A percentile compares a stretch with the other conserved stretches of the same genome.
These are phyloP conservation scores for Goniozus legneri DNA, from an alignment of 1,140 invertebrate genomes.

Conservation along the genomic window DNA sequence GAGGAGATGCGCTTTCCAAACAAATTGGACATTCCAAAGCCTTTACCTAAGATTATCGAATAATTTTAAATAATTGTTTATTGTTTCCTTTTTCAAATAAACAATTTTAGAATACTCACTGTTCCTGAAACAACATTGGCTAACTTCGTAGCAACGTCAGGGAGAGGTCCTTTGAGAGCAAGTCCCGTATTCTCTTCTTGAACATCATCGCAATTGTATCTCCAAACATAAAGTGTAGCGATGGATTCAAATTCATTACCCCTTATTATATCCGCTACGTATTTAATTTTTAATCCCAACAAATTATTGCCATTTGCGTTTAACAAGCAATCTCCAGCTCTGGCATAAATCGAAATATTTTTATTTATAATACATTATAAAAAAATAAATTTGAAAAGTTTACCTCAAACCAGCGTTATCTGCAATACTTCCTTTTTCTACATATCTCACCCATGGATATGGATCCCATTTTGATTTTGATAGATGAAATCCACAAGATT, in stretches of 20 bases:
- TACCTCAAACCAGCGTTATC: slow-evolving; percentile 42
- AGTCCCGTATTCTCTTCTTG: slow-evolving; percentile 43
- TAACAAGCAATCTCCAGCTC: slow-evolving; percentile 63
- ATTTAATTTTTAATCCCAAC: slow-evolving; percentile 58
- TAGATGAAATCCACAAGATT: slow-evolving; percentile 62
- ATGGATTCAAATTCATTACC: slow-evolving; percentile 33
- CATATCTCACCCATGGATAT: slow-evolving; percentile 63
- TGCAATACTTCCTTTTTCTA: slow-evolving; percentile 41
- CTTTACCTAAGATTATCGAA: slow-evolving; percentile 30
- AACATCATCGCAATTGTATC: slow-evolving; percentile 50
- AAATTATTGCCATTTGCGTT: slow-evolving; percentile 63
- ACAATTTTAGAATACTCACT: slow-evolving; percentile 28
- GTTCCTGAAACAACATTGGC: slow-evolving; percentile 47
- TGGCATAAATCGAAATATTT: slow-evolving; percentile 20
- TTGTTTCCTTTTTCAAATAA: too few species aligned
- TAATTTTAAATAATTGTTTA: background rate
- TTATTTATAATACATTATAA: background rate
- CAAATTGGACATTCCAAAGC: slow-evolving; percentile 63
- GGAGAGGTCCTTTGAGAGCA: slow-evolving; percentile 42
- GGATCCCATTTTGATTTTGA: slow-evolving; percentile 69
- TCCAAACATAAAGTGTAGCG: slow-evolving; percentile 43
- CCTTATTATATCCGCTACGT: slow-evolving; percentile 58
- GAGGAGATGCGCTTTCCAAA: slow-evolving; percentile 60
- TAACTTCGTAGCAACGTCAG: slow-evolving; percentile 43
- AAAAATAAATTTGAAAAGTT: background rate